These are phyloP conservation scores for Chrysolina americana DNA, from an alignment of 2,888 invertebrate species.

Conservation along the genomic window DNA sequence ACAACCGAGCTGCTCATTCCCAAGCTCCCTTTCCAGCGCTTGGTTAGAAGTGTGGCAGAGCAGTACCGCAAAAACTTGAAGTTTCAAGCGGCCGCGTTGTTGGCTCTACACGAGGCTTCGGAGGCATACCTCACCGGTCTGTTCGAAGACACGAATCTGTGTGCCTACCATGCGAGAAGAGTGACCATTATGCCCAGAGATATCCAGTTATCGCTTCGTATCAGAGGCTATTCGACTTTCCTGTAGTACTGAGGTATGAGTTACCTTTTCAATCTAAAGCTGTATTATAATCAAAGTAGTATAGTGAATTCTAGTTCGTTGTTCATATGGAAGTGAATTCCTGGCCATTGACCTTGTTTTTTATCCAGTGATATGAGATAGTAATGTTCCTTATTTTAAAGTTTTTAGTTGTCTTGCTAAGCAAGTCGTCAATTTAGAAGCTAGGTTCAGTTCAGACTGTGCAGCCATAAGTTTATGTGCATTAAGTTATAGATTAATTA, in stretches of 20 bases:
- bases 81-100: slow-evolving; percentile 92
- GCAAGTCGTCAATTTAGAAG: no score
- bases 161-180: slow-evolving; percentile 74
- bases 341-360: no score
- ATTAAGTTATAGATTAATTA: no score
- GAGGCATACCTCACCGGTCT: slow-evolving; percentile 73
- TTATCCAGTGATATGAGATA: no score
- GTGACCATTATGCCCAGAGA: slow-evolving; percentile 88
- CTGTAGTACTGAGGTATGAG: neutral
- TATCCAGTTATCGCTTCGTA: slow-evolving; percentile 94
- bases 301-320: no score
- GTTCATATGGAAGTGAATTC: no score
- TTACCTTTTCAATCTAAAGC: no score
- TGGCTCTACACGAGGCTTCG: slow-evolving; percentile 81
- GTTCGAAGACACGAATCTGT: slow-evolving; percentile 46
- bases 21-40: slow-evolving; percentile 88
- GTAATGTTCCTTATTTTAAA: no score
- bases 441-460: no score
- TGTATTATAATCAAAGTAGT: no score
- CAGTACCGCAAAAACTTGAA: slow-evolving; percentile 93
- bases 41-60: slow-evolving; percentile 94
- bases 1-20: slow-evolving; percentile 91
- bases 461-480: no score
- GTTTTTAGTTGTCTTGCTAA: no score
- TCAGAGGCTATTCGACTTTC: slow-evolving; percentile 76